Conservation (phyloP, 2,888 invertebrate genomes). For the Aquatica leii region DNA sequence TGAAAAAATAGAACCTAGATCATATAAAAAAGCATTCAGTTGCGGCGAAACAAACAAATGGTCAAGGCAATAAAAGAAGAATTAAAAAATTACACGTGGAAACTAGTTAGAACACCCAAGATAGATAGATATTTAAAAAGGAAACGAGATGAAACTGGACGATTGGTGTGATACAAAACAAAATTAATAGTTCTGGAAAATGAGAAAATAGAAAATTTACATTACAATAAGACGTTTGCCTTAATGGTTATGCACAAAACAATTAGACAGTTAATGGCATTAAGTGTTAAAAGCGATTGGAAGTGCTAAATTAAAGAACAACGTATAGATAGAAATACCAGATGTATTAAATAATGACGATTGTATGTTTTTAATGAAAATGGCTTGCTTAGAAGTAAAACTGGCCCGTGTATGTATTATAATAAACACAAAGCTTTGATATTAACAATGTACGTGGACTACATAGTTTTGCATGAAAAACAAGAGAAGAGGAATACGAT, state of each 20-base stretch:
- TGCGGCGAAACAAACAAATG: slow-evolving; percentile 14
- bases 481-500: too few relatives aligned
- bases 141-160: not conserved
- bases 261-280: not conserved
- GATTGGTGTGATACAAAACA: not conserved
- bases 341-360: too few relatives aligned
- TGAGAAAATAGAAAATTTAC: not conserved
- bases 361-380: not conserved
- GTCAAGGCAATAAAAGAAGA: slow-evolving; percentile 17
- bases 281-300: not conserved
- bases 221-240: not conserved
- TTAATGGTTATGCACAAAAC: not conserved
- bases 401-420: too few relatives aligned
- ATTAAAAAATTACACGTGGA: not conserved
- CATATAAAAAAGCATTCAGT: slow-evolving; percentile 5
- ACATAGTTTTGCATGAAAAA: too few relatives aligned
- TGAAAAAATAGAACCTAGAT: slow-evolving; percentile 6
- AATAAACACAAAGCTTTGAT: too few relatives aligned
- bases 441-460: too few relatives aligned
- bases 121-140: not conserved
- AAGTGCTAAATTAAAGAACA: not conserved
- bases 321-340: not conserved
- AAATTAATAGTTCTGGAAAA: not conserved
- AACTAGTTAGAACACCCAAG: not conserved
- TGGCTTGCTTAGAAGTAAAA: not conserved